These are phyloP conservation scores for Gavialis gangeticus DNA, from an alignment of 2,113 vertebrate genomes.

Conservation along the genomic window DNA sequence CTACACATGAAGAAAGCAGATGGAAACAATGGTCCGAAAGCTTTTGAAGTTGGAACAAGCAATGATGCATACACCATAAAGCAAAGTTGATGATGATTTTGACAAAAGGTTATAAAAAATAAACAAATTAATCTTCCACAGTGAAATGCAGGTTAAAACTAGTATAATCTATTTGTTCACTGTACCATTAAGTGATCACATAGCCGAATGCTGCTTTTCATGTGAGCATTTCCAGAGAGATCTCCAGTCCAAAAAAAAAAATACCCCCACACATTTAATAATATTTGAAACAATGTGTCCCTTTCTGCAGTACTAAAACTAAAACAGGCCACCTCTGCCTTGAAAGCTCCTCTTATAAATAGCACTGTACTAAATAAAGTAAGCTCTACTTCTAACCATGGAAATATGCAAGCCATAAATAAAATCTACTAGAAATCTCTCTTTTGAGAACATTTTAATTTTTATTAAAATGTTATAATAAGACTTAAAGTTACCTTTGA, in stretches of 20 bases:
- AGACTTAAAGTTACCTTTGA: conserved; percentile 88
- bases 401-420: neutral
- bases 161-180: too few species aligned
- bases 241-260: neutral
- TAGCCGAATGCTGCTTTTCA: neutral
- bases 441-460: neutral
- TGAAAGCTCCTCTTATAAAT: neutral
- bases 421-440: neutral
- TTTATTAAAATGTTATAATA: neutral
- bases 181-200: too few species aligned
- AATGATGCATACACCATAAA: too few species aligned
- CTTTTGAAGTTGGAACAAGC: too few species aligned
- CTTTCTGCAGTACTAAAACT: neutral
- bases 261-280: neutral
- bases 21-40: too few species aligned
- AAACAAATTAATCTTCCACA: fast-evolving
- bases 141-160: neutral
- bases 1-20: too few species aligned
- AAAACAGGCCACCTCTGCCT: neutral
- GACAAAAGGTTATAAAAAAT: neutral
- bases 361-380: neutral
- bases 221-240: neutral
- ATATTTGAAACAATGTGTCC: neutral
- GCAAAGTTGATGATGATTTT: too few species aligned
- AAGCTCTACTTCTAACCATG: neutral